These are phyloP conservation scores for Gambusia yucatana DNA, from an alignment of 2,797 vertebrate genomes.

Conservation along the genomic window DNA sequence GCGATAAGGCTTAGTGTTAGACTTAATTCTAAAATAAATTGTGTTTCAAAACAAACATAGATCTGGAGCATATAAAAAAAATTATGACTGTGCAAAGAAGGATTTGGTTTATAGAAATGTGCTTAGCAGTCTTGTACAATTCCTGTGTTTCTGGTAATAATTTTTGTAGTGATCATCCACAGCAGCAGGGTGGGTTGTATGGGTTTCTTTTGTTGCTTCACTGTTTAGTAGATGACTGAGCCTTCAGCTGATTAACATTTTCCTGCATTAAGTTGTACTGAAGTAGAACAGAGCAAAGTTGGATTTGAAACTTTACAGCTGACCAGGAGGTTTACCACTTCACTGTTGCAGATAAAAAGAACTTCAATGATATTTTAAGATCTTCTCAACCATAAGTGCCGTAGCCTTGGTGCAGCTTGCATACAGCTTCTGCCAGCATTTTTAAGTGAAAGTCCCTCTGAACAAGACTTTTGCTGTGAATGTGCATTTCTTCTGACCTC, in stretches of 20 bases:
- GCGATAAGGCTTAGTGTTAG: not conserved
- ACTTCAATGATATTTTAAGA: not conserved
- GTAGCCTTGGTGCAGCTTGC: not conserved
- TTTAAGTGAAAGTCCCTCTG: not conserved
- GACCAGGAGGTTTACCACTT: not conserved
- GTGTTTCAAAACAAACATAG: not conserved
- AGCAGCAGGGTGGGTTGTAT: not conserved
- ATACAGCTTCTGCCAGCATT: not conserved
- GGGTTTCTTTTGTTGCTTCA: not conserved
- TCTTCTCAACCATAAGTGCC: not conserved
- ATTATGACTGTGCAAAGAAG: not conserved
- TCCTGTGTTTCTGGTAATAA: not conserved
- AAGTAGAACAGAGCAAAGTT: not conserved
- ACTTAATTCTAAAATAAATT: not conserved
- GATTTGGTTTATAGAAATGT: not conserved
- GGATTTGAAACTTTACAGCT: not conserved
- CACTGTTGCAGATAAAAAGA: not conserved
- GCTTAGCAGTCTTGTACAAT: not conserved
- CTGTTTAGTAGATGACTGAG: not conserved
- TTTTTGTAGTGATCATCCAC: not conserved
- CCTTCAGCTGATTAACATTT: not conserved
- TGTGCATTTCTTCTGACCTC: not conserved
- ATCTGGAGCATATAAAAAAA: not conserved
- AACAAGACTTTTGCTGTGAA: not conserved
- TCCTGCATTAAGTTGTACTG: not conserved